Evolutionary conservation across 1,140 invertebrate species (phyloP).

Genomic region (Eumeta japonica): DNA sequence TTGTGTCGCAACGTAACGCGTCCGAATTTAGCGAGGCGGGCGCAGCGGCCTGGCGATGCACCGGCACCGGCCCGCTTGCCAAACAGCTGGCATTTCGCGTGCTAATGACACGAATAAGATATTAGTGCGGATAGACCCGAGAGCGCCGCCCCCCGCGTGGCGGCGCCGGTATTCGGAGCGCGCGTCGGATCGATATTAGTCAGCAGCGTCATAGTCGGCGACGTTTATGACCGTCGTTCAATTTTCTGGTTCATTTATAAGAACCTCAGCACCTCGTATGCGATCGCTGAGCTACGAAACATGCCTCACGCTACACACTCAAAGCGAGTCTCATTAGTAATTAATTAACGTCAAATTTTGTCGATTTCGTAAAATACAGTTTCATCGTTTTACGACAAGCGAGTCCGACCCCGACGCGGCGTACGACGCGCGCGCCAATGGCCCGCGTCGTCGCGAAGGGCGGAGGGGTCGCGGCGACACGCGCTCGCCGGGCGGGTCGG

Average conservation of each 20-base stretch:
- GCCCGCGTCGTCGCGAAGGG: constrained; percentile 9
- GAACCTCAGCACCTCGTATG: too few relatives aligned
- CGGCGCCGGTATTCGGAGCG: constrained; percentile 36
- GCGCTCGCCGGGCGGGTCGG: constrained; percentile 40
- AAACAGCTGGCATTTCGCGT: constrained; percentile 51
- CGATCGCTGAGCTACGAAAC: too few relatives aligned
- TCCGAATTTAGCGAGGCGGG: constrained; percentile 47
- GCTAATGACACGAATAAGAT: constrained; percentile 56
- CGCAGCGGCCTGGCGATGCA: constrained; percentile 38
- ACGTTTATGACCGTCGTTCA: too few relatives aligned
- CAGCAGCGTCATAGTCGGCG: too few relatives aligned
- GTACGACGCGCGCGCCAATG: too few relatives aligned
- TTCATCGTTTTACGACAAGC: too few relatives aligned
- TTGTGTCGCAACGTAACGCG: constrained; percentile 49
- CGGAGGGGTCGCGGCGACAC: constrained; percentile 20
- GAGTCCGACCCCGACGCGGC: too few relatives aligned
- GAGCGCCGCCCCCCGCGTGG: constrained; percentile 25
- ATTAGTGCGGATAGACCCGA: constrained; percentile 42
- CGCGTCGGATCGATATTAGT: constrained; percentile 33
- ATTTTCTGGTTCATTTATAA: too few relatives aligned
- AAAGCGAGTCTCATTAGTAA: too few relatives aligned
- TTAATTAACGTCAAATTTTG: too few relatives aligned
- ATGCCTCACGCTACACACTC: too few relatives aligned
- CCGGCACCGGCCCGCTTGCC: constrained; percentile 40
- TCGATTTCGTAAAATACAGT: too few relatives aligned